Evolutionary conservation across 2,113 vertebrate species (phyloP).

Genomic region (Archocentrus centrarchus): DNA sequence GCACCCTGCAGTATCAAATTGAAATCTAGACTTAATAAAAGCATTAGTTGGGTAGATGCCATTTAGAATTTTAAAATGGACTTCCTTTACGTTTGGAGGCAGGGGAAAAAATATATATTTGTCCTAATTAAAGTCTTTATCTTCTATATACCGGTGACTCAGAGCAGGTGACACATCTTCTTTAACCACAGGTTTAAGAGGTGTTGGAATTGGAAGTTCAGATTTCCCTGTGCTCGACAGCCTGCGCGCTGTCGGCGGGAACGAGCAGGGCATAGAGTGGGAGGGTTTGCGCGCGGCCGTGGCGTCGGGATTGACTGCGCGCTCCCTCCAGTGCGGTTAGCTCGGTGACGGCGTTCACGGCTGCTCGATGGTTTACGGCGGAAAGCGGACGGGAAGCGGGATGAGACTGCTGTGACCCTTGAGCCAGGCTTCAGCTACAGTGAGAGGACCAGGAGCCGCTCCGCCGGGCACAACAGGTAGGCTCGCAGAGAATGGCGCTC

Average conservation of each 20-base stretch:
- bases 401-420: slow-evolving; percentile 49
- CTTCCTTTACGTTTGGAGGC: too few species aligned
- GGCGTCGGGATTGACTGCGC: slow-evolving; percentile 55
- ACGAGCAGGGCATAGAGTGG: slow-evolving; percentile 9
- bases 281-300: slow-evolving; percentile 13
- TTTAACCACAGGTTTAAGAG: too few species aligned
- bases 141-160: too few species aligned
- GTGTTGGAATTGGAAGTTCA: too few species aligned
- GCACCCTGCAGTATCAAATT: too few species aligned
- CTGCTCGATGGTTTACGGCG: slow-evolving; percentile 42
- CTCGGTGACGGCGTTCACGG: slow-evolving; percentile 10
- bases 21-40: too few species aligned
- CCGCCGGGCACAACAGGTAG: slow-evolving; percentile 42
- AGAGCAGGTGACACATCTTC: too few species aligned
- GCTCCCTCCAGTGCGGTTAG: slow-evolving; percentile 24
- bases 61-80: too few species aligned
- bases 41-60: too few species aligned
- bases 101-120: too few species aligned
- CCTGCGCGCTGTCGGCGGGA: not conserved
- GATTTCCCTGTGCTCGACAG: not conserved
- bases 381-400: slow-evolving; percentile 10
- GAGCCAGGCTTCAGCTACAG: not conserved
- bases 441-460: not conserved
- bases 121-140: too few species aligned
- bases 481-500: not conserved